Evolutionary conservation across 2,797 vertebrate species (phyloP), one percentile per base, ranked within the genome.

Genomic region (Hydrolagus colliei): DNA sequence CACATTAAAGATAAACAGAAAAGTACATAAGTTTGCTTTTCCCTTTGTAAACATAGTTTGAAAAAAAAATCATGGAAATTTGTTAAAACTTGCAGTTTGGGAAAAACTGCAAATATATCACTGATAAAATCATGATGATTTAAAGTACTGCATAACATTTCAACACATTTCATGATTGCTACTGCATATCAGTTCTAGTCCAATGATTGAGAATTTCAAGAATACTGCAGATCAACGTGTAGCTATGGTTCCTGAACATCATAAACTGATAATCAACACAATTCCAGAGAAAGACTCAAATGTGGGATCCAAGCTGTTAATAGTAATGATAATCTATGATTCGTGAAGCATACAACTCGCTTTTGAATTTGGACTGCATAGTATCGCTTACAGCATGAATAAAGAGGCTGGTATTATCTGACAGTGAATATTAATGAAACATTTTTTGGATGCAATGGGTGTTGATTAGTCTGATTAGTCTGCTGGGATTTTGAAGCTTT

Each of bases 41-140:
- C 10, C 27, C 13, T 67, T 77, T 82, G 79, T 82, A 82, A 82
- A 82, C 79, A 82, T 67, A 9, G 67, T 52, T 84, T 27, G 52
- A 84, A 84, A 84, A 18, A 18, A 41, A n/a, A 71, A 82, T 63
- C 62, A 20, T n/a, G 18, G 62, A 71, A 71, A 84, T 71, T 52
- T 52, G 32, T 84, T 71, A 84, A 71, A 52, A 84, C 32, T 18
- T 20, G 10, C 9, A 41, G 4, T 10, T 52, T 52, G 71, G 4
- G n/a, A 65, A 67, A 13, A 27, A 27, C 16, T 74, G 73, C 73
- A 41, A 74, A 74, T 52, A 52, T 13, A 13, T 41, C n/a, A n/a
- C 65, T 18, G 68, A 71, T 84, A 67, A 67, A 7, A 68, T 35
- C 18, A 84, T 71, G 32, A 84, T 71, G 32, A 84, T 71, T 84